Evolutionary conservation across 2,113 vertebrate species (phyloP), one percentile per base, ranked within the genome.

Genomic region (Coturnix japonica): DNA sequence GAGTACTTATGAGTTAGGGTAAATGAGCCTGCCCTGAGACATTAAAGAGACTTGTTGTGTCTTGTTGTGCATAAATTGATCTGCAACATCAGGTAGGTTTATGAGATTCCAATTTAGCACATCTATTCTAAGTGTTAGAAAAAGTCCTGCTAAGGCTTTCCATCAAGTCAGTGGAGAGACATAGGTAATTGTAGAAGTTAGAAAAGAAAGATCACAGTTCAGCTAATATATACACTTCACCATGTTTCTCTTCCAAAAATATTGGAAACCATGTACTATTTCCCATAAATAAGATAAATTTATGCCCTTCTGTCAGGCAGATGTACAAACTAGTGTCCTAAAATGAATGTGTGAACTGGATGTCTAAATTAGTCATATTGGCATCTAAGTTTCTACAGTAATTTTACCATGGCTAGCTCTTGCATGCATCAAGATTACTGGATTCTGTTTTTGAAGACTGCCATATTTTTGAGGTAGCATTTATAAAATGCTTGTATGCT

Each of bases 1-100:
- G 39, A 86, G 41, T 72, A 25, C 4, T 79, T 75, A 60, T 23
- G 18, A 57, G 5, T 17, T 69, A 16, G 16, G 5, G 6, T 79
- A 57, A 81, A 69, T 13, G 6, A 21, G 47, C 59, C 49, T 57
- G 12, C 44, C 41, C 74, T 84, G 66, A 69, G 49, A 73, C 18
- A 46, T 21, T 30, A 69, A 69, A 41, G 84, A 53, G 37, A 8
- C 37, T 37, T 37, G 13, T 67, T 81, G 39, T 81, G 39, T 9
- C 0, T 0, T 44, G 15, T n/a, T 86, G 18, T 59, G 7, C 0
- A 0, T 57, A 35, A 46, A 13, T 43, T 51, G 46, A 67, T 8
- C 19, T 65, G 20, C 22, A 88, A 30, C 15, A 51, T 7, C 41
- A 51, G n/a, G 20, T 46, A 39, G 25, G 57, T 37, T 47, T 59